Evolutionary conservation across 1,140 invertebrate genomes (phyloP), one percentile per base, ranked within the genome.

Genomic region (Homalodisca vitripennis): DNA sequence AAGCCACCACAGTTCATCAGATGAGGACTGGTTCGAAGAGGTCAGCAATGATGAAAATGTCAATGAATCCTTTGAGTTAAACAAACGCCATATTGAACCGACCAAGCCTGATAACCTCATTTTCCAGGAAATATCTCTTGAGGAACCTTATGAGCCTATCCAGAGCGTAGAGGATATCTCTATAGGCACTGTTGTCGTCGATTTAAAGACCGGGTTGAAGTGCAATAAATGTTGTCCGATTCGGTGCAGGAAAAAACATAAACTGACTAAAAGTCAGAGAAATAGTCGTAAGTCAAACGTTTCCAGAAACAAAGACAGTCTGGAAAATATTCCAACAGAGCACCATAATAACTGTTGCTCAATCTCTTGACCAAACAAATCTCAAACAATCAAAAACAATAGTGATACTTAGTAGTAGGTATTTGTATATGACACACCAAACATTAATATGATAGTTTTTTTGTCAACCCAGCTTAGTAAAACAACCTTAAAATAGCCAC

Each of bases 11-110:
- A 78, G 77, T 66, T 79, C 78, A 10, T 79, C 78, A 0, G 77
- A 77, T 26, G 79, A 80, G 72, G 79, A 80, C 62, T 80, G 79
- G 79, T 80, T 79, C 73, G 78, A 80, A 71, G 77, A 79, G 70
- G 74, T 69, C 32, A 64, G 57, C 41, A 57, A 69, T 29, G 68
- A 69, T 27, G 63, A 41, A 22, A 64, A 64, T 24, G 27, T 14
- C n/a, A 24, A 64, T 2, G 62, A 47, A 6, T 46, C 34, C 3
- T 41, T 41, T 17, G 26, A 27, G 24, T 6, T 12, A 26, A 53
- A 53, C 20, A 51, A 51, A 20, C 17, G 48, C 22, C 3, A 51
- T 51, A 51, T 20, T 20, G 22, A 22, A 20, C 48, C 6, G n/a
- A 51, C 3, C n/a, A 51, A 22, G 17, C 22, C 26, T 10, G 24